Conservation (phyloP, 2,113 vertebrate genomes). For the Corythoichthys haematopterus region DNA sequence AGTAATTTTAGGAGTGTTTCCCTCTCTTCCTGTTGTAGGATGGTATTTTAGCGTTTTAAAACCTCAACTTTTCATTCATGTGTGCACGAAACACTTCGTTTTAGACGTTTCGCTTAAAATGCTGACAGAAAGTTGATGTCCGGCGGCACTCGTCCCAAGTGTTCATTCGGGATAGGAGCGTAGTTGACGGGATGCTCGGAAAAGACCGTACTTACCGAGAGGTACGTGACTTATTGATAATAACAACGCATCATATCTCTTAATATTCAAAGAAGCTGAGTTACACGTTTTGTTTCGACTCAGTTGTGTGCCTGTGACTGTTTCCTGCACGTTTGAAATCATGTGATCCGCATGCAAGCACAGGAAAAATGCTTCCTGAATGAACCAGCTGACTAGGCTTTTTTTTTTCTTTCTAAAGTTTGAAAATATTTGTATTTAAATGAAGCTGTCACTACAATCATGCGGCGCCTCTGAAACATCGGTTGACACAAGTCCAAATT, state of each 20-base stretch:
- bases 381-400: constrained; percentile 23
- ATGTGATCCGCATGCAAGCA: constrained; percentile 43
- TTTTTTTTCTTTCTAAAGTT: not conserved
- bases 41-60: not conserved
- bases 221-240: constrained; percentile 60
- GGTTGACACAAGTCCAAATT: too few species aligned
- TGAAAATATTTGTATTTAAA: too few species aligned
- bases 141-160: not conserved
- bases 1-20: not conserved
- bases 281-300: not conserved
- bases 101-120: not conserved
- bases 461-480: too few species aligned
- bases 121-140: not conserved
- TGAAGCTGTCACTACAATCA: too few species aligned
- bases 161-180: not conserved
- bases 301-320: not conserved
- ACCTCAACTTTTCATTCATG: not conserved
- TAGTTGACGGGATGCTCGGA: constrained; percentile 69
- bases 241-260: not conserved
- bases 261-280: not conserved
- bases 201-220: constrained; percentile 78
- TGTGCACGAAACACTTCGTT: not conserved
- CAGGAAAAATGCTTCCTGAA: constrained; percentile 2
- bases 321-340: constrained; percentile 1
- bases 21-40: not conserved